These are phyloP conservation scores for Gymnocephalus cernua DNA, from an alignment of 2,113 vertebrate species.

Conservation along the genomic window DNA sequence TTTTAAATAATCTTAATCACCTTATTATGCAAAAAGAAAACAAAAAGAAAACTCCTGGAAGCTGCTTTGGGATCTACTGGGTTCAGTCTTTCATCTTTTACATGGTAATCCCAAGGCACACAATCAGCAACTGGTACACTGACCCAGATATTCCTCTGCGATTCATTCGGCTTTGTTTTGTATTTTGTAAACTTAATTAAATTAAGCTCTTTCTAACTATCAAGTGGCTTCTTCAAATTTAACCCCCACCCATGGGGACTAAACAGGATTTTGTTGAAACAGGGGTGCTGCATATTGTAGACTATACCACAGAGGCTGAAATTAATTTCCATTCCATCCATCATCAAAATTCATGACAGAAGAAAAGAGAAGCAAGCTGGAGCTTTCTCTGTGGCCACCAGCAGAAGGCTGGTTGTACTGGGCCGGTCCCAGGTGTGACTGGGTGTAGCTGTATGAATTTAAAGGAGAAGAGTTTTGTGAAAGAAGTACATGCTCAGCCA, in stretches of 20 bases:
- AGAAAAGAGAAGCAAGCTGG: neutral
- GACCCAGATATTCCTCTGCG: constrained; percentile 10
- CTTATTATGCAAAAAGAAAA: neutral
- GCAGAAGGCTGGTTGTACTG: neutral
- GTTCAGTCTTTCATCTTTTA: neutral
- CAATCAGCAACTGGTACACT: neutral
- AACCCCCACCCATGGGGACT: neutral
- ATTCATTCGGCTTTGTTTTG: neutral
- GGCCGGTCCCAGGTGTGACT: constrained; percentile 4
- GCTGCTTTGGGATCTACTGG: neutral
- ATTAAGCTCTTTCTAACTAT: neutral
- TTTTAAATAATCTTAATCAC: too few relatives aligned
- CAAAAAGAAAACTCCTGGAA: neutral
- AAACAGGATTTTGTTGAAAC: neutral
- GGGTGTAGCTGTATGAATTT: constrained; percentile 2
- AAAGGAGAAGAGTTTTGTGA: neutral
- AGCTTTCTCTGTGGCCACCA: neutral
- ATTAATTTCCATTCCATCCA: neutral
- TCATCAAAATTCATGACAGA: constrained; percentile 15
- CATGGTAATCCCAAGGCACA: constrained; percentile 14
- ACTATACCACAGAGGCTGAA: neutral
- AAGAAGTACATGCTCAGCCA: neutral
- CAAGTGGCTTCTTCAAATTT: neutral
- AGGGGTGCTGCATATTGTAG: neutral
- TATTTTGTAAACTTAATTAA: constrained; percentile 12